These are phyloP conservation scores for Lophius americanus DNA, from an alignment of 2,797 vertebrate genomes.

Conservation along the genomic window DNA sequence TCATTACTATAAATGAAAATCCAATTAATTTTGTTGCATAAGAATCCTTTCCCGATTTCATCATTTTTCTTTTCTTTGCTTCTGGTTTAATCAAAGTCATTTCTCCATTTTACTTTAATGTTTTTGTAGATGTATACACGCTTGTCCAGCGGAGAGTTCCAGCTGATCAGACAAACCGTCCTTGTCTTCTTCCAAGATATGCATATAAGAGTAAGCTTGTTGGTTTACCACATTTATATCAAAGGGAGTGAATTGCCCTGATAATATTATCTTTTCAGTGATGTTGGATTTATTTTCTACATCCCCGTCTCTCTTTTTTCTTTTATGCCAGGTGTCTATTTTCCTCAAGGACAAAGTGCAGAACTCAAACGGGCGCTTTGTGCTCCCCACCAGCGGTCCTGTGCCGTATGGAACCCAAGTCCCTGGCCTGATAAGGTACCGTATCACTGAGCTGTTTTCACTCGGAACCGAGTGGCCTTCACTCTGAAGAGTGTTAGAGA, in stretches of 20 bases:
- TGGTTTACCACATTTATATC: not conserved
- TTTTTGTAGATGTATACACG: conserved; percentile 85
- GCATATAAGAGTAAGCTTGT: conserved; percentile 92
- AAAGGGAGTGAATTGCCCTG: not conserved
- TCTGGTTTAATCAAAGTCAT: not conserved
- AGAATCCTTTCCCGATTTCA: no score
- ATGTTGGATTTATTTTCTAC: not conserved
- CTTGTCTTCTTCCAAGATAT: conserved; percentile 98
- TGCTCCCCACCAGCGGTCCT: conserved; percentile 91
- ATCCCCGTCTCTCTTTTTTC: conserved; percentile 1
- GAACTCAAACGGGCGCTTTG: conserved; percentile 96
- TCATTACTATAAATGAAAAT: no score
- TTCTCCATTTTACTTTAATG: not conserved
- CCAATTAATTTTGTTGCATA: no score
- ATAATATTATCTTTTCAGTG: not conserved
- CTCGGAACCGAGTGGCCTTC: not conserved
- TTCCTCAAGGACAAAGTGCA: conserved; percentile 99
- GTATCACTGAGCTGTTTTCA: not conserved
- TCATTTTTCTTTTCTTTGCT: not conserved
- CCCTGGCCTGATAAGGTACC: conserved; percentile 93
- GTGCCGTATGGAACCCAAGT: conserved; percentile 92
- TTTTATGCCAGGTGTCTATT: conserved; percentile 90
- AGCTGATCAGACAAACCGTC: conserved; percentile 94
- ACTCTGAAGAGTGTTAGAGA: conserved; percentile 11
- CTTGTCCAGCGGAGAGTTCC: conserved; percentile 92